phyloP scores from a whole-genome alignment of 2,888 invertebrate genomes.

The Clivina fossor region DNA sequence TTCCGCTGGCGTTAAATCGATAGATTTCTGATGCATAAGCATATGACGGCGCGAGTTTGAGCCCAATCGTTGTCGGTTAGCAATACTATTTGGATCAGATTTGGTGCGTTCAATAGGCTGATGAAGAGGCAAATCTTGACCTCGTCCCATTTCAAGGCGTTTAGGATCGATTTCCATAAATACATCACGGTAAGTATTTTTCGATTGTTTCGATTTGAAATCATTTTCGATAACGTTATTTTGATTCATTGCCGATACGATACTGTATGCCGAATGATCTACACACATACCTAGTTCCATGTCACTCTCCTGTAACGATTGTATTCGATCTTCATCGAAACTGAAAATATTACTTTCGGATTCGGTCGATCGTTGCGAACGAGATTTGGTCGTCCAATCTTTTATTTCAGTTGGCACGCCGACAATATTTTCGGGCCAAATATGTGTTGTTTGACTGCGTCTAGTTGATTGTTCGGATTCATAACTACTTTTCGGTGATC shows the following conservation, averaged over 20 bases:
- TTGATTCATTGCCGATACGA: slow-evolving; percentile 44
- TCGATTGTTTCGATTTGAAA: slow-evolving; percentile 37
- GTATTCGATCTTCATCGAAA: slow-evolving; percentile 75
- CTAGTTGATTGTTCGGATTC: slow-evolving; percentile 33
- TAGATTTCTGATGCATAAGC: slow-evolving; percentile 83
- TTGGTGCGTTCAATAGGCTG: slow-evolving; percentile 81
- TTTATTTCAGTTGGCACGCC: slow-evolving; percentile 58
- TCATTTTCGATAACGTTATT: slow-evolving; percentile 22
- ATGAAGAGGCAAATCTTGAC: slow-evolving; percentile 58
- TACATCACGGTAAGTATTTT: slow-evolving; percentile 51
- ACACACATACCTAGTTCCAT: slow-evolving; percentile 46
- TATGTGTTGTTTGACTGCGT: slow-evolving; percentile 50
- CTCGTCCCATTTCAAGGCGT: slow-evolving; percentile 50
- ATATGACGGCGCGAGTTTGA: slow-evolving; percentile 76
- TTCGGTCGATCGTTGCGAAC: slow-evolving; percentile 64
- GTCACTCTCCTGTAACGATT: slow-evolving; percentile 64
- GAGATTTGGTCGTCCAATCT: slow-evolving; percentile 53
- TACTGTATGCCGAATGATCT: slow-evolving; percentile 46
- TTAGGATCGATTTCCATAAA: slow-evolving; percentile 71
- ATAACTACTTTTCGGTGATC: slow-evolving; percentile 25
- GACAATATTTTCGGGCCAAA: slow-evolving; percentile 60
- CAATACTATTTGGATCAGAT: slow-evolving; percentile 80
- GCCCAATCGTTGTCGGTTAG: slow-evolving; percentile 70
- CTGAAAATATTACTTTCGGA: slow-evolving; percentile 74
- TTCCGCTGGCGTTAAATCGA: slow-evolving; percentile 81